phyloP scores from a whole-genome alignment of 2,888 invertebrate species.

The Ptilodon capucinus region DNA sequence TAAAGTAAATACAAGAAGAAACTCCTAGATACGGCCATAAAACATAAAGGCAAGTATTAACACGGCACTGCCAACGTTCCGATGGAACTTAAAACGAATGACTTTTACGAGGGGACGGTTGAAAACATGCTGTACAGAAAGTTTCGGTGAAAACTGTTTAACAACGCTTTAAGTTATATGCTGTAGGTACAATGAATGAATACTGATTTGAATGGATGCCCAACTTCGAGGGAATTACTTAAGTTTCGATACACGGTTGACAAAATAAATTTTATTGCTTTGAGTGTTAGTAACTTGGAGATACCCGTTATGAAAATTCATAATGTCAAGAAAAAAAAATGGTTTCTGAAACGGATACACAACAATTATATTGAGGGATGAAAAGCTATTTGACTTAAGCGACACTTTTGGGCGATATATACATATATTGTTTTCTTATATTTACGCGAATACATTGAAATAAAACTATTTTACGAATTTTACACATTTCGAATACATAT shows the following conservation, averaged over 20 bases:
- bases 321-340: too few species aligned
- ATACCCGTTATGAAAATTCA: too few species aligned
- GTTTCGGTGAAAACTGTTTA: not conserved
- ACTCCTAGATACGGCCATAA: slow-evolving; percentile 11
- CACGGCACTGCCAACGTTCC: slow-evolving; percentile 17
- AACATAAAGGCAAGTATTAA: slow-evolving; percentile 8
- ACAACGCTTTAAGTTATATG: not conserved
- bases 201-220: not conserved
- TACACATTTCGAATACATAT: too few species aligned
- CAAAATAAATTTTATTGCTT: too few species aligned
- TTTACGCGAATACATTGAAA: too few species aligned
- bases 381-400: too few species aligned
- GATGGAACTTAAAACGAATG: not conserved
- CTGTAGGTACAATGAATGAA: not conserved
- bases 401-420: too few species aligned
- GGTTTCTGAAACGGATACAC: too few species aligned
- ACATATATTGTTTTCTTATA: too few species aligned
- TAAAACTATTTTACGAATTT: too few species aligned
- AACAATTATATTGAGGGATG: too few species aligned
- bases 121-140: not conserved
- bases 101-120: not conserved
- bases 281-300: too few species aligned
- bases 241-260: not conserved
- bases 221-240: not conserved
- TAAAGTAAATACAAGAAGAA: slow-evolving; percentile 11